Conservation (phyloP, 1,140 invertebrate genomes). For the Temnothorax longispinosus region DNA sequence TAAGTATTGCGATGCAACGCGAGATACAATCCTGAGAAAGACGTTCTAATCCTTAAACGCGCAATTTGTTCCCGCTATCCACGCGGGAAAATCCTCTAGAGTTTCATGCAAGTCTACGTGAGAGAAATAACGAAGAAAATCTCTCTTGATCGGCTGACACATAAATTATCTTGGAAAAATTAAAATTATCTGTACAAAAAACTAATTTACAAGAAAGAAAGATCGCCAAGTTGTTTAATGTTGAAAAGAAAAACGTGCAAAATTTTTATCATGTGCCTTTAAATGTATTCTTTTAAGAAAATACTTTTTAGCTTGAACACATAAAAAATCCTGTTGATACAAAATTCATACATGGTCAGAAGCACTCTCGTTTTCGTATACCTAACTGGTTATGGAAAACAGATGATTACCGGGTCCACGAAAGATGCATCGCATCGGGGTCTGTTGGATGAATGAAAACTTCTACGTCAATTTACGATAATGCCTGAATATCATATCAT, state of each 20-base stretch:
- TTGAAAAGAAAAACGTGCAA: not conserved
- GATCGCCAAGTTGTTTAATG: not conserved
- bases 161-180: not conserved
- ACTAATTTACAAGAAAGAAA: not conserved
- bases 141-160: not conserved
- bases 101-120: not conserved
- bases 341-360: not conserved
- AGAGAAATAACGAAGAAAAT: slow-evolving; percentile 26
- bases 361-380: not conserved
- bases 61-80: slow-evolving; percentile 52
- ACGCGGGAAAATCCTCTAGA: not conserved
- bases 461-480: not conserved
- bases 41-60: slow-evolving; percentile 35
- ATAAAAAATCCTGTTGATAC: not conserved
- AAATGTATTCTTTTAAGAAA: not conserved
- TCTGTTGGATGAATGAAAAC: not conserved
- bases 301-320: not conserved
- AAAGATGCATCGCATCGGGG: not conserved
- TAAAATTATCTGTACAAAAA: not conserved
- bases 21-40: slow-evolving; percentile 41
- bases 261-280: not conserved
- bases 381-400: slow-evolving; percentile 25
- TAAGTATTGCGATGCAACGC: not conserved
- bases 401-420: not conserved
- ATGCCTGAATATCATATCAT: not conserved